Percentiles rank a stretch among this genome's conserved stretches.
Conservation (phyloP, 2,888 invertebrate genomes). For the Drosophila austrosaltans region DNA sequence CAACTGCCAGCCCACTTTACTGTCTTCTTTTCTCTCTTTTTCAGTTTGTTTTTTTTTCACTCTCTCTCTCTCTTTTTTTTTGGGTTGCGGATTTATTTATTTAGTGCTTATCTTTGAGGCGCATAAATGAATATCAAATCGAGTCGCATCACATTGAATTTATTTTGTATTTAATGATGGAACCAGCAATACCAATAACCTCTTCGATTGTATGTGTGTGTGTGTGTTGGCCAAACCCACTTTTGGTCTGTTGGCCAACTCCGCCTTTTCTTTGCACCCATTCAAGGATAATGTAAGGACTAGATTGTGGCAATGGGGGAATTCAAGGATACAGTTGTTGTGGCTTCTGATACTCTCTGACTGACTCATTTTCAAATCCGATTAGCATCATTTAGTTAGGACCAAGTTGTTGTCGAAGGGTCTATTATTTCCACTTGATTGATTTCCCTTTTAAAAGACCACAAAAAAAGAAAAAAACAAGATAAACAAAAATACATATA, state of each 20-base stretch:
- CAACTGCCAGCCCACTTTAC: slow-evolving; percentile 2
- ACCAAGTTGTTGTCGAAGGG: slow-evolving; percentile 53
- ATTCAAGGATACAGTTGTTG: slow-evolving; percentile 34
- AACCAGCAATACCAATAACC: slow-evolving; percentile 32
- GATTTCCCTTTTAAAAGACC: slow-evolving; percentile 46
- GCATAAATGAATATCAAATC: slow-evolving; percentile 76
- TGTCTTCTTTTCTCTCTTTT: background rate
- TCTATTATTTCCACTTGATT: slow-evolving; percentile 72
- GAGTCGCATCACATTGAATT: slow-evolving; percentile 61
- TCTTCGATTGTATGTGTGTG: slow-evolving; percentile 27
- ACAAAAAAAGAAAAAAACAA: background rate
- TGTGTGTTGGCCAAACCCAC: slow-evolving; percentile 34
- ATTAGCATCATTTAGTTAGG: slow-evolving; percentile 76
- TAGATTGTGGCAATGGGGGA: background rate
- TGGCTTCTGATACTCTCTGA: slow-evolving; percentile 16
- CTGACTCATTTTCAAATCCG: slow-evolving; percentile 70
- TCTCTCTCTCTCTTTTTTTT: background rate
- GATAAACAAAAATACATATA: background rate
- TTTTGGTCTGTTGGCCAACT: slow-evolving; percentile 31
- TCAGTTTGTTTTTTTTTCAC: background rate
- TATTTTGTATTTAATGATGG: slow-evolving; percentile 62
- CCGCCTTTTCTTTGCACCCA: slow-evolving; percentile 46
- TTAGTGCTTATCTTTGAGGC: slow-evolving; percentile 77
- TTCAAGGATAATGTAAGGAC: slow-evolving; percentile 33
- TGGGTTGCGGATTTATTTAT: slow-evolving; percentile 61